Percentiles rank a stretch among this genome's conserved stretches.
These are phyloP conservation scores for Enhydra lutris DNA, from an alignment of 2,113 vertebrate species.

Conservation along the genomic window DNA sequence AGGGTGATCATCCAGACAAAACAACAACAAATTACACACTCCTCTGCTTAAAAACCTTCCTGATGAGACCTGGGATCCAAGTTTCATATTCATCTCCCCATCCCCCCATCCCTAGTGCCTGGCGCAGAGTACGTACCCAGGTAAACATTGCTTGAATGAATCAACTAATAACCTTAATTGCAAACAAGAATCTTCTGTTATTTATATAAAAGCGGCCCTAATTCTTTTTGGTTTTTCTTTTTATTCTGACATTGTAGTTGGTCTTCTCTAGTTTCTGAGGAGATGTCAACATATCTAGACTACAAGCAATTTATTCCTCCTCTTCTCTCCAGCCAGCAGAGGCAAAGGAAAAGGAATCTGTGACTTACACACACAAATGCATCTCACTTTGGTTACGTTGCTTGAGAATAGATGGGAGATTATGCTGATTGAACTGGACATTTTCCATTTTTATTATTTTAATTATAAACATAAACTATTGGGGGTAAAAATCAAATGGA, in stretches of 20 bases:
- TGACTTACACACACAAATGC: background rate
- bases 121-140: background rate
- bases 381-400: conserved; percentile 10
- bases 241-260: background rate
- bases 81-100: background rate
- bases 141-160: background rate
- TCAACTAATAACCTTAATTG: background rate
- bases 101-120: background rate
- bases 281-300: conserved; percentile 17
- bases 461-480: conserved; percentile 79
- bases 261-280: conserved; percentile 22
- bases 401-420: conserved; percentile 45
- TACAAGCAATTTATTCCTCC: background rate
- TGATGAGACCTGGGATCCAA: background rate
- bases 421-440: conserved; percentile 52
- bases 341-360: background rate
- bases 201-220: background rate
- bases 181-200: conserved; percentile 23
- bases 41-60: background rate
- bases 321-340: conserved; percentile 27
- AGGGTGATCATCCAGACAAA: background rate
- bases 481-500: conserved; percentile 71
- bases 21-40: background rate
- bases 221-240: background rate
- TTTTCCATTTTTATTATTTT: conserved; percentile 70